Conservation (phyloP, 2,113 vertebrate genomes). For the Apus apus region DNA sequence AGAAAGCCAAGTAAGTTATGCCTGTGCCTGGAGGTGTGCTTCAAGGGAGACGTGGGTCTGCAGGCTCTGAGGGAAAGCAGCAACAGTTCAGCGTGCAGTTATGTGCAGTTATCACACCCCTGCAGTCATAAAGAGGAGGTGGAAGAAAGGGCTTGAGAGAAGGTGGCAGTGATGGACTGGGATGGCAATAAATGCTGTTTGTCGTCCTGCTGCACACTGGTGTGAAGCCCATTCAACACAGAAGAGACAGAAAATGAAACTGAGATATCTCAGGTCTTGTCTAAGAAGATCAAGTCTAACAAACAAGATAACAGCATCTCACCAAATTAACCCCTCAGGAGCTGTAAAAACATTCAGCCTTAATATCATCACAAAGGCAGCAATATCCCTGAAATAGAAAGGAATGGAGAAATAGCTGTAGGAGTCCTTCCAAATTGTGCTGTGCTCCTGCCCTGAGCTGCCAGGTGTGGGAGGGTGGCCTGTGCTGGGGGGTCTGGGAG, state of each 20-base stretch:
- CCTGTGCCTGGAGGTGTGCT: neutral
- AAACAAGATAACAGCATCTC: neutral
- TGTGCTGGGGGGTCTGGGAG: neutral
- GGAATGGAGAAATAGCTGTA: neutral
- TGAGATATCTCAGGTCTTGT: neutral
- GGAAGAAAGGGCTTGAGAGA: neutral
- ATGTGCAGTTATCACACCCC: fast-evolving
- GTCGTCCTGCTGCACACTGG: neutral
- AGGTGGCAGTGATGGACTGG: neutral
- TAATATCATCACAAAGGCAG: fast-evolving
- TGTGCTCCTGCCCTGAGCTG: fast-evolving
- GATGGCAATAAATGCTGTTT: neutral
- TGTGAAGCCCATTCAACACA: fast-evolving
- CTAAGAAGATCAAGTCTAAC: neutral
- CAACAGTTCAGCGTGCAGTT: fast-evolving
- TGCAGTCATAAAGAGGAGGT: neutral
- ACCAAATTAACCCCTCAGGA: fast-evolving
- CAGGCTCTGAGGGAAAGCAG: too few species aligned
- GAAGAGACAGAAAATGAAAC: neutral
- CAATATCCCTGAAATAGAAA: neutral
- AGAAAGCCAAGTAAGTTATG: neutral
- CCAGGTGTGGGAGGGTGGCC: fast-evolving
- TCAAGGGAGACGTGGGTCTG: neutral
- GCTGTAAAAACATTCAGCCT: neutral
- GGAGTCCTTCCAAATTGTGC: neutral